Evolutionary conservation across 2,113 vertebrate genomes (phyloP).

Genomic region (Proteles cristata): DNA sequence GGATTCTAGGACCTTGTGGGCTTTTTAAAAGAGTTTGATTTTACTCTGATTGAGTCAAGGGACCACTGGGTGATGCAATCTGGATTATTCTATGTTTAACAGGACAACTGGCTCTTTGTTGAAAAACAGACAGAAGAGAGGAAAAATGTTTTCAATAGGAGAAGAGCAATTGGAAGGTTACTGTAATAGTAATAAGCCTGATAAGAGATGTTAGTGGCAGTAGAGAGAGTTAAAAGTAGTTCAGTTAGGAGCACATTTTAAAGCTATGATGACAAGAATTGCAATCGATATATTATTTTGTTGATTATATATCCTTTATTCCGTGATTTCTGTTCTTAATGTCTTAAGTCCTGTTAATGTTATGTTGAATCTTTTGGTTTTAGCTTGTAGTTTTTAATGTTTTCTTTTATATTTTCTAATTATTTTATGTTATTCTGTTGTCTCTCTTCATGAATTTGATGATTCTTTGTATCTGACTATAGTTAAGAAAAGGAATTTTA

Average conservation of each 20-base stretch:
- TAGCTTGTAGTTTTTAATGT: neutral
- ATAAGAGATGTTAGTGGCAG: neutral
- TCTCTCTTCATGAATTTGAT: neutral
- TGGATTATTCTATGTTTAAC: neutral
- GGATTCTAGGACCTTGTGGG: neutral
- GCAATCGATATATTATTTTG: neutral
- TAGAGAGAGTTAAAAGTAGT: neutral
- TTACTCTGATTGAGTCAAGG: neutral
- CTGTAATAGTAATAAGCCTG: neutral
- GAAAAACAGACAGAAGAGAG: neutral
- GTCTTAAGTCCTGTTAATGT: neutral
- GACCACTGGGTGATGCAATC: neutral
- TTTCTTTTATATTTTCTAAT: neutral
- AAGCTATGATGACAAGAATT: neutral
- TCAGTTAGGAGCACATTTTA: neutral
- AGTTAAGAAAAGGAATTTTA: neutral
- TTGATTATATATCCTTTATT: neutral
- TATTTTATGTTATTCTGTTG: neutral
- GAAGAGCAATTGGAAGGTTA: neutral
- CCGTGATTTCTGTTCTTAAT: neutral
- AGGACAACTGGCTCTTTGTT: too few species aligned
- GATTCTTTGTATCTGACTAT: neutral
- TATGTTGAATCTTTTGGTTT: neutral
- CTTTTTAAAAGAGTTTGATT: neutral
- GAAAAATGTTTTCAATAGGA: neutral